Evolutionary conservation across 2,797 vertebrate species (phyloP).

Genomic region (Tokudaia muenninki): DNA sequence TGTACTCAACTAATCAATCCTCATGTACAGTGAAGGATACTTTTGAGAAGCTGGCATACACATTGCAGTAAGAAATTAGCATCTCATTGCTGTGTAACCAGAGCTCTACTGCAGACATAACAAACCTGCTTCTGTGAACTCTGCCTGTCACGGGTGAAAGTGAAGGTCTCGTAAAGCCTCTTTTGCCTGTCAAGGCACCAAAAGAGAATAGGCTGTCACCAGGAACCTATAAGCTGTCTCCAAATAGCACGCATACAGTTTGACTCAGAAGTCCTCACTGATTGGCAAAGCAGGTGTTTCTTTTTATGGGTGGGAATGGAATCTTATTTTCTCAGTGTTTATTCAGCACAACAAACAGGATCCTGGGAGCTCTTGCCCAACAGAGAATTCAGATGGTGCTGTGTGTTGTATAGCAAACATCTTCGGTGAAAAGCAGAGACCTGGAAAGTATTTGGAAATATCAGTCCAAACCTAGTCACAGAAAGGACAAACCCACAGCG

Average conservation of each 20-base stretch:
- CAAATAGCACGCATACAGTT: constrained; percentile 22
- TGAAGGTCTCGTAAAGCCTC: background rate
- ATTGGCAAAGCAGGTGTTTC: constrained; percentile 69
- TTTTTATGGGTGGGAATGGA: constrained; percentile 57
- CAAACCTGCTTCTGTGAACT: constrained; percentile 14
- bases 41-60: background rate
- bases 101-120: constrained; percentile 58
- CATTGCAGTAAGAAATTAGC: constrained; percentile 9
- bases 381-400: constrained; percentile 43
- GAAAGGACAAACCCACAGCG: constrained; percentile 22
- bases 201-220: constrained; percentile 12
- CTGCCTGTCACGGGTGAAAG: constrained; percentile 37
- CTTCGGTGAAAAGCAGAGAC: constrained; percentile 42
- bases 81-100: constrained; percentile 47
- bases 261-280: constrained; percentile 35
- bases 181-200: constrained; percentile 30
- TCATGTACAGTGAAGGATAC: background rate
- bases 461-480: constrained; percentile 12
- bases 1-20: constrained; percentile 9
- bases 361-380: constrained; percentile 64
- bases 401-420: constrained; percentile 35
- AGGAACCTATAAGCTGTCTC: constrained; percentile 60
- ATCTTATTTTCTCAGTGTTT: constrained; percentile 66
- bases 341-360: constrained; percentile 46
- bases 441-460: constrained; percentile 29